These are phyloP conservation scores for Leptodirus hochenwartii DNA, from an alignment of 2,888 invertebrate genomes.

Conservation along the genomic window DNA sequence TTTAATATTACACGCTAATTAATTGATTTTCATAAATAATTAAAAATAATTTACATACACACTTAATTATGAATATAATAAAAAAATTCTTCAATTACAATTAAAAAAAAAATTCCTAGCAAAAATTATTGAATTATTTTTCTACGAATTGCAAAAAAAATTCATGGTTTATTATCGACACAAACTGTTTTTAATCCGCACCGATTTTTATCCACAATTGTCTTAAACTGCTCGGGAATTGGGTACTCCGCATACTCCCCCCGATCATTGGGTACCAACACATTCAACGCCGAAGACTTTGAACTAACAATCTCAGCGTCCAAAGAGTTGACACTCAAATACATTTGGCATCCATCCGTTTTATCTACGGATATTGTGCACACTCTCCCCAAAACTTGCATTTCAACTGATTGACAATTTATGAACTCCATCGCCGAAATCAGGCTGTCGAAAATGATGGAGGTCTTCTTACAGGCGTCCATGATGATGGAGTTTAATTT, in stretches of 20 bases:
- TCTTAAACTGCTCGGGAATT: slow-evolving; percentile 89
- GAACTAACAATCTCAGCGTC: slow-evolving; percentile 77
- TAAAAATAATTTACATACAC: no score
- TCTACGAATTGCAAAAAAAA: no score
- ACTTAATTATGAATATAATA: no score
- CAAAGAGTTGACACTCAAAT: slow-evolving; percentile 66
- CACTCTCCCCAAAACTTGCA: slow-evolving; percentile 84
- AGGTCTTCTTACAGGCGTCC: slow-evolving; percentile 86
- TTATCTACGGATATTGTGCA: slow-evolving; percentile 91
- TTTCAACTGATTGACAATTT: slow-evolving; percentile 89
- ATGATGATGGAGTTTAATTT: slow-evolving; percentile 85
- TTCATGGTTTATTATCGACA: slow-evolving; percentile 54
- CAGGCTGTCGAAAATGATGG: slow-evolving; percentile 77
- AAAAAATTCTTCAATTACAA: no score
- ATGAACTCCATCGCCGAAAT: slow-evolving; percentile 87
- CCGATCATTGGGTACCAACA: slow-evolving; percentile 64
- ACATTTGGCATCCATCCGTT: slow-evolving; percentile 93
- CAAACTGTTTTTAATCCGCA: slow-evolving; percentile 49
- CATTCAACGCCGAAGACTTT: slow-evolving; percentile 94
- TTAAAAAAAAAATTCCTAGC: no score
- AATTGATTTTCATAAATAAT: no score
- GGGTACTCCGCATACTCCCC: slow-evolving; percentile 88
- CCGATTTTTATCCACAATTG: slow-evolving; percentile 34
- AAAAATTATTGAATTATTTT: no score
- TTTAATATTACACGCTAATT: no score